Evolutionary conservation across 1,140 invertebrate genomes (phyloP), one percentile per base, ranked within the genome.

Genomic region (Aporrectodea caliginosa): DNA sequence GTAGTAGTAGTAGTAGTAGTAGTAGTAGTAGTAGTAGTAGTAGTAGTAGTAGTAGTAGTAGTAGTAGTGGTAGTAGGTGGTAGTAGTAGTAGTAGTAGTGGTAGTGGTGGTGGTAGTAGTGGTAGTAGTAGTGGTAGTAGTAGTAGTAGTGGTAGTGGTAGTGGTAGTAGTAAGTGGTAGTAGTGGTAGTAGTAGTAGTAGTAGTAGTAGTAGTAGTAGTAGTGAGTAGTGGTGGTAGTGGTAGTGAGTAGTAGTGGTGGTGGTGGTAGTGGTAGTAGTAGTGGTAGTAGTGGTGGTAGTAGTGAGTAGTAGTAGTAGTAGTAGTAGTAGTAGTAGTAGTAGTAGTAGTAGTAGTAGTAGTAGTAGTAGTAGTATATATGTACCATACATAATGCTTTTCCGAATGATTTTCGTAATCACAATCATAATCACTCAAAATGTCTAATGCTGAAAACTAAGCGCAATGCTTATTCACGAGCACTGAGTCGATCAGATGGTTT

Each of bases 281-380:
- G 43, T 58, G 22, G 43, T 12, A 58, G 43, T 58, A 58, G 43
- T 58, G 22, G 43, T 58, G 22, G 43, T 58, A 58, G 43, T 2
- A 58, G 43, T 6, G 43, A 58, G 43, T 58, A 58, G 43, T 58
- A 58, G 43, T 58, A 58, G 43, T 58, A 58, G 43, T 58, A 58
- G 43, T 58, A 58, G 43, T 58, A 58, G 43, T 58, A 58, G 43
- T 58, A 58, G 43, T 58, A 58, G 43, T 58, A 58, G 43, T 58
- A 58, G 43, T 58, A 58, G 43, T 58, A 58, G 43, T 58, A 58
- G 43, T 58, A 58, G 43, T 58, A 58, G 43, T 58, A 58, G 43
- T 58, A 58, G 43, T 58, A 58, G 43, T 58, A 58, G 43, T 58
- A 58, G 43, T 58, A 58, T n/a, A n/a, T n/a, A n/a, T n/a, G n/a